Evolutionary conservation across 2,888 invertebrate species (phyloP).

Genomic region (Dorcus parallelipipedus): DNA sequence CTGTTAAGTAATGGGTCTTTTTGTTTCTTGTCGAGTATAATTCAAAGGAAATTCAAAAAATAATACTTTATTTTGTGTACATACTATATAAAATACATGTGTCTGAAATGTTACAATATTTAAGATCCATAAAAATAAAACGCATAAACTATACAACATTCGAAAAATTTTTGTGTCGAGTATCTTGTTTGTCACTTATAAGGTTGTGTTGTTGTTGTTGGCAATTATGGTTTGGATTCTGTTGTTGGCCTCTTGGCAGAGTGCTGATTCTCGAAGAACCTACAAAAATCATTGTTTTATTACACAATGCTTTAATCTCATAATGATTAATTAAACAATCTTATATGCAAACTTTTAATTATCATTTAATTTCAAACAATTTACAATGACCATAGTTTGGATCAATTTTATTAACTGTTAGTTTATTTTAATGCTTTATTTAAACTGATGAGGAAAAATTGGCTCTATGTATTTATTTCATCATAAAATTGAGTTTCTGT

Average conservation of each 20-base stretch:
- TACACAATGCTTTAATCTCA: not conserved
- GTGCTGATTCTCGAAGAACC: slow-evolving; percentile 53
- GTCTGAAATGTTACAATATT: slow-evolving; percentile 1
- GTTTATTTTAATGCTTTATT: no score
- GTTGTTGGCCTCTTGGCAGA: slow-evolving; percentile 50
- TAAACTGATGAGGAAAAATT: not conserved
- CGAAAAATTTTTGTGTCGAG: not conserved
- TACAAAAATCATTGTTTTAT: slow-evolving; percentile 30
- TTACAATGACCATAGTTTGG: no score
- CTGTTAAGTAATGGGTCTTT: not conserved
- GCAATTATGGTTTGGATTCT: slow-evolving; percentile 46
- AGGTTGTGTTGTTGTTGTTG: slow-evolving; percentile 4
- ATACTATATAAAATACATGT: not conserved
- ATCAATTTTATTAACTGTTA: no score
- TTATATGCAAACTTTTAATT: no score
- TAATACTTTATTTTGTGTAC: not conserved
- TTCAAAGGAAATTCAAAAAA: not conserved
- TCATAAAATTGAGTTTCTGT: no score
- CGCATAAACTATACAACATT: slow-evolving; percentile 4
- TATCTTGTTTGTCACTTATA: no score
- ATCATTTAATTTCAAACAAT: no score
- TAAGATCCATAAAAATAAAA: not conserved
- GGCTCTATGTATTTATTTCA: no score
- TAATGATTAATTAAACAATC: no score
- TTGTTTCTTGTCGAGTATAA: not conserved